phyloP scores from a whole-genome alignment of 1,140 invertebrate species.

The Acyrthosiphon pisum region DNA sequence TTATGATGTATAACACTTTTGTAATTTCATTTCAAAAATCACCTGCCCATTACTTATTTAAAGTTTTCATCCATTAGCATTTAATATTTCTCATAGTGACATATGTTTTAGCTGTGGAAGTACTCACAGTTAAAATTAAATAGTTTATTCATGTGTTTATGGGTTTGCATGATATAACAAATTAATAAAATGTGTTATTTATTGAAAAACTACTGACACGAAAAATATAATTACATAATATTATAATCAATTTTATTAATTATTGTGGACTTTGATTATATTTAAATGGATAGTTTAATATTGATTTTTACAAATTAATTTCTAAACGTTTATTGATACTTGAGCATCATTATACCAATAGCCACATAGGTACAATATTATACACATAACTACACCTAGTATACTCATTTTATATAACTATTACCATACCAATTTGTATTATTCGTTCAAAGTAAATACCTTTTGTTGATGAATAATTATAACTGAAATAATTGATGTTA shows the following conservation, averaged over 20 bases:
- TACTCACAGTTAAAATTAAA: background rate
- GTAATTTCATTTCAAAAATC: constrained; percentile 38
- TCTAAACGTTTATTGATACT: background rate
- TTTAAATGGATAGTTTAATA: background rate
- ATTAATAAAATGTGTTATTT: background rate
- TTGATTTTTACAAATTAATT: background rate
- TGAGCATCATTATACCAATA: background rate
- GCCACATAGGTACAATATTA: background rate
- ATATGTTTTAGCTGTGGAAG: background rate
- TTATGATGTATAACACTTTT: constrained; percentile 26
- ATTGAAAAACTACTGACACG: background rate
- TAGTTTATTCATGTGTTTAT: background rate
- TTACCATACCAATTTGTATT: background rate
- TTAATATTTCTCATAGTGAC: background rate
- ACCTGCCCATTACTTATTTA: background rate
- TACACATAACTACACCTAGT: background rate
- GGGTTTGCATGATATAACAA: background rate
- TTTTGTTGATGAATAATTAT: background rate
- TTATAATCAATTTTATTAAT: background rate
- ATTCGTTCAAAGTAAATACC: background rate
- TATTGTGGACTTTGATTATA: background rate
- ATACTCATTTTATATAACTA: background rate
- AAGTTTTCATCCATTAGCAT: constrained; percentile 24
- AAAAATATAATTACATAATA: constrained; percentile 2
- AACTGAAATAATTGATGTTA: background rate